Evolutionary conservation across 2,888 invertebrate species (phyloP).

Genomic region (Eremobia ochroleuca): DNA sequence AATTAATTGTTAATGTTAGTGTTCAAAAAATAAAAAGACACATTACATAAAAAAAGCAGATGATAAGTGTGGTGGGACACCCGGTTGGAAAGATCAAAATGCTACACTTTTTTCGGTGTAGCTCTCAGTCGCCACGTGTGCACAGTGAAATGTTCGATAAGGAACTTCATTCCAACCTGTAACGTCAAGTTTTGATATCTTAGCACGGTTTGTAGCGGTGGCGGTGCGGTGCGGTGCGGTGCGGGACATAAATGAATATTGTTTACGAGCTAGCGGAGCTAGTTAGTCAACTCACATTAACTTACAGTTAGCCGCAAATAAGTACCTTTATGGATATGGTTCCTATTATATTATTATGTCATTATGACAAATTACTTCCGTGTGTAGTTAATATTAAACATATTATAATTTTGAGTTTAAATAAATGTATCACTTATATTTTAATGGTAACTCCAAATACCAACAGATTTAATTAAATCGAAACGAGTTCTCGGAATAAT

Average conservation of each 20-base stretch:
- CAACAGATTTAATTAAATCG: conserved; percentile 49
- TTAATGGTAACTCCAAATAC: conserved; percentile 13
- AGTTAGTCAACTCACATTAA: neutral
- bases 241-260: neutral
- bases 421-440: conserved; percentile 8
- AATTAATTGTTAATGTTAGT: neutral
- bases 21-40: neutral
- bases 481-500: conserved; percentile 28
- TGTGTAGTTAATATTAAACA: neutral
- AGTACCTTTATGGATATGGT: neutral
- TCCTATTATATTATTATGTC: conserved; percentile 2
- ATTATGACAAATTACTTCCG: too few species aligned
- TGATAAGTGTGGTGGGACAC: neutral
- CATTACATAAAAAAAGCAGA: too few species aligned
- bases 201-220: neutral
- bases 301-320: neutral
- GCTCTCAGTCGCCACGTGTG: neutral
- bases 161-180: neutral
- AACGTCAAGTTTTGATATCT: neutral
- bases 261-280: neutral
- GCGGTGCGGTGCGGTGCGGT: neutral
- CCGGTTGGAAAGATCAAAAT: neutral
- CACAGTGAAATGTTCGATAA: neutral
- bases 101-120: too few species aligned
- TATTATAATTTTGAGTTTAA: conserved; percentile 2